These are phyloP conservation scores for Drosophila erecta DNA, from an alignment of 1,140 invertebrate genomes.

Conservation along the genomic window DNA sequence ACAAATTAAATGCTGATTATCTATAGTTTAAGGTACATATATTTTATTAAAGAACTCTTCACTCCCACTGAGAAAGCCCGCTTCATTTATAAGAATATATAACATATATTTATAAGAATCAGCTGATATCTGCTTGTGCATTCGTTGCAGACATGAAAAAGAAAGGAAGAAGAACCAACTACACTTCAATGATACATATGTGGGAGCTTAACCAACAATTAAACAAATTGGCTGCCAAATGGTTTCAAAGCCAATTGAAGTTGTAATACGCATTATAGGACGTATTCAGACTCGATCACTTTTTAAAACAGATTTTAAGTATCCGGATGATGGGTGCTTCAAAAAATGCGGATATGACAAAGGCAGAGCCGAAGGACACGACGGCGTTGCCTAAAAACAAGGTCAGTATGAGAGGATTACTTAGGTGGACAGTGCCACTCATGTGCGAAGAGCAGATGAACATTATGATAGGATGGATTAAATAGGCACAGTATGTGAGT, in stretches of 20 bases:
- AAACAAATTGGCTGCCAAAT: conserved; percentile 16
- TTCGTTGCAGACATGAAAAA: conserved; percentile 10
- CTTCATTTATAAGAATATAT: conserved; percentile 30
- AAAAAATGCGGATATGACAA: conserved; percentile 90
- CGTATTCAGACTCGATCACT: conserved; percentile 21
- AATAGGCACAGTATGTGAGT: conserved; percentile 95
- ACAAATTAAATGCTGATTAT: too few relatives aligned
- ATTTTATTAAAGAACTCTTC: conserved; percentile 30
- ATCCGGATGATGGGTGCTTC: conserved; percentile 92
- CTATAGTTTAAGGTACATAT: conserved; percentile 1
- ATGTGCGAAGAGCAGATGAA: conserved; percentile 90
- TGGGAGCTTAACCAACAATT: conserved; percentile 16
- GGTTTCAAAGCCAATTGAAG: conserved; percentile 18
- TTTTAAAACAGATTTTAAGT: conserved; percentile 88
- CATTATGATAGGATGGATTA: conserved; percentile 95
- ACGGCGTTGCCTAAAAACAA: conserved; percentile 92
- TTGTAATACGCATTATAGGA: neutral
- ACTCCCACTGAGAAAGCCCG: conserved; percentile 20
- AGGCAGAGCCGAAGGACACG: conserved; percentile 90
- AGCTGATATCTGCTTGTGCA: neutral
- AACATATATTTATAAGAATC: conserved; percentile 27
- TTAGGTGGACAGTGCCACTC: conserved; percentile 91
- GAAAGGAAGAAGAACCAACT: conserved; percentile 24
- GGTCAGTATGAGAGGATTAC: conserved; percentile 89
- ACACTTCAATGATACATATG: conserved; percentile 3